Conservation (phyloP, 1,140 invertebrate species). For the Lasioglossum albipes region DNA sequence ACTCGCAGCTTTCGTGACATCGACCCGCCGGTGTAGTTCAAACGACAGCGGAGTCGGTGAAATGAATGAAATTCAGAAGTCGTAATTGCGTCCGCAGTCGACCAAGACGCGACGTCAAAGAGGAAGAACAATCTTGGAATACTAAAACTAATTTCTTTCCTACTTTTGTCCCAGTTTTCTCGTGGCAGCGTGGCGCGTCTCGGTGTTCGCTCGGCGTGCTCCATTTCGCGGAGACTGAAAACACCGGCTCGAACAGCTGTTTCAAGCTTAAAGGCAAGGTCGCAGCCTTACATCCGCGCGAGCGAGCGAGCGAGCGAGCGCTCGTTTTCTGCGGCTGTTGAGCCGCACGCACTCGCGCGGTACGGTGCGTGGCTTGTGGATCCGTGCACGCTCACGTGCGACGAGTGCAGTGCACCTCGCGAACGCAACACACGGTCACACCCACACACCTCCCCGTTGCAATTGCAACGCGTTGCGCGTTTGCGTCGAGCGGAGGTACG, state of each 20-base stretch:
- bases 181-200: no score
- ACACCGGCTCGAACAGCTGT: constrained; percentile 70
- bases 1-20: no score
- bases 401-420: constrained; percentile 55
- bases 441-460: neutral
- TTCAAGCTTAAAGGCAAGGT: constrained; percentile 74
- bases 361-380: no score
- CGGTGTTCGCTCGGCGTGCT: neutral
- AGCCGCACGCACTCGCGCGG: constrained; percentile 40
- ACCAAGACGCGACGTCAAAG: no score
- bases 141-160: no score
- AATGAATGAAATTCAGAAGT: no score
- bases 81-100: no score
- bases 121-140: no score
- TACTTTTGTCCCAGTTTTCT: no score
- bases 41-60: no score
- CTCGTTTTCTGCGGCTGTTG: constrained; percentile 8
- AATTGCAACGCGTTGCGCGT: neutral
- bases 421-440: constrained; percentile 29
- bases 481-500: neutral
- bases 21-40: no score
- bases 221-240: constrained; percentile 58
- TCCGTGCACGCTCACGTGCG: constrained; percentile 11
- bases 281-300: constrained; percentile 66
- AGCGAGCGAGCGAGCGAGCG: constrained; percentile 50